These are phyloP conservation scores for Liopterus haemorrhoidalis DNA, from an alignment of 2,888 invertebrate species.

Conservation along the genomic window DNA sequence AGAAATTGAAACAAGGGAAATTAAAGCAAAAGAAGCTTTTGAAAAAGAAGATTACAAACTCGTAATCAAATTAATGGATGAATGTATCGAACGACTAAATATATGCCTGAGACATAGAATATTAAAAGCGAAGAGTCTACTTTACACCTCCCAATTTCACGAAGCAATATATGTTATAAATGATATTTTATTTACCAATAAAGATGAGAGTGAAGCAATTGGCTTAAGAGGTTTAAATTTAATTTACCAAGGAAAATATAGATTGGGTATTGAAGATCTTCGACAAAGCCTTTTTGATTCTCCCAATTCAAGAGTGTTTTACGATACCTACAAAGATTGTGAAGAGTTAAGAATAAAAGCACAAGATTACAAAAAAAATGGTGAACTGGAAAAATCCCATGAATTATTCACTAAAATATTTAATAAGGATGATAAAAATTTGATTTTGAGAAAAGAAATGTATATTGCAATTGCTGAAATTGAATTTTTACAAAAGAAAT, in stretches of 20 bases:
- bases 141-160: constrained; percentile 11
- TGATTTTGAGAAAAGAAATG: constrained; percentile 3
- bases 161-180: constrained; percentile 9
- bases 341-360: too few relatives aligned
- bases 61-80: constrained; percentile 14
- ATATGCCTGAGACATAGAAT: constrained; percentile 17
- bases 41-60: constrained; percentile 8
- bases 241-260: constrained; percentile 16
- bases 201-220: constrained; percentile 17
- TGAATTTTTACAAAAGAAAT: constrained; percentile 2
- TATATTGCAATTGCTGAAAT: constrained; percentile 9
- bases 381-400: constrained; percentile 7
- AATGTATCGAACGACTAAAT: constrained; percentile 12
- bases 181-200: constrained; percentile 17
- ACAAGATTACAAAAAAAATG: too few relatives aligned
- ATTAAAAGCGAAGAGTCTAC: constrained; percentile 15
- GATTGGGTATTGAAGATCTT: constrained; percentile 12
- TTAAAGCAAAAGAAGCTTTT: constrained; percentile 12
- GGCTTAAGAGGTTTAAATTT: constrained; percentile 13
- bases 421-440: constrained; percentile 10
- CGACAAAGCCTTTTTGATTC: too few relatives aligned
- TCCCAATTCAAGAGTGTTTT: too few relatives aligned
- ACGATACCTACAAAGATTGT: too few relatives aligned
- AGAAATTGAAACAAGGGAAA: too few relatives aligned
- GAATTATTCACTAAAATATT: constrained; percentile 8